Evolutionary conservation across 1,140 invertebrate genomes (phyloP), one percentile per base, ranked within the genome.

Genomic region (Paralvinella palmiformis): DNA sequence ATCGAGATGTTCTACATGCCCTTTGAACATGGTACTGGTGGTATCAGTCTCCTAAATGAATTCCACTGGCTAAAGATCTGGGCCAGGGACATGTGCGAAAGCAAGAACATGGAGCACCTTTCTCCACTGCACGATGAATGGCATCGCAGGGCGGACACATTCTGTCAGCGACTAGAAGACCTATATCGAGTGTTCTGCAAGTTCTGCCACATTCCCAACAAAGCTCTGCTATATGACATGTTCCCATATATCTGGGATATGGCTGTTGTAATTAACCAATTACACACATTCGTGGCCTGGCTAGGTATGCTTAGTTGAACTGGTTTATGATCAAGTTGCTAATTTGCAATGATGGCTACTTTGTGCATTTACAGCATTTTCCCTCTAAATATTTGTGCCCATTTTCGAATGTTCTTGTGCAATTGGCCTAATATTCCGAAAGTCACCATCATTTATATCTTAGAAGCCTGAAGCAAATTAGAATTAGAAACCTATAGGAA

Each of bases 1-100:
- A n/a, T n/a, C 74, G 94, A 98, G 81, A 82, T 98, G 10, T 98
- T 98, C 79, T 98, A 98, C 82, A 80, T 98, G 64, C 96, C 96
- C 0, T 99, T 96, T 81, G 95, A 98, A 78, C 93, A 98, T 76
- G 96, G 96, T 1, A 84, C 86, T 35, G 87, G 91, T 73, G 94
- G 90, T 2, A 79, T 91, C 45, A 86, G 92, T 68, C 75, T 98
- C 64, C 81, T 98, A 2, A 88, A 92, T 73, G 93, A 97, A 79
- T 96, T 97, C 75, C 88, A 94, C 79, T 98, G 95, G 95, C 81
- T 99, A 0, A 92, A 58, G 29, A 41, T n/a, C 36, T 62, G 67
- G 52, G 32, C 57, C n/a, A 32, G 50, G 27, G 41, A 29, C 37
- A 29, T 65, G 31, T 31, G 27, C 20, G 35, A 41, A 13, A 37